Evolutionary conservation across 1,140 invertebrate genomes (phyloP).

Genomic region (Aplysia californica): DNA sequence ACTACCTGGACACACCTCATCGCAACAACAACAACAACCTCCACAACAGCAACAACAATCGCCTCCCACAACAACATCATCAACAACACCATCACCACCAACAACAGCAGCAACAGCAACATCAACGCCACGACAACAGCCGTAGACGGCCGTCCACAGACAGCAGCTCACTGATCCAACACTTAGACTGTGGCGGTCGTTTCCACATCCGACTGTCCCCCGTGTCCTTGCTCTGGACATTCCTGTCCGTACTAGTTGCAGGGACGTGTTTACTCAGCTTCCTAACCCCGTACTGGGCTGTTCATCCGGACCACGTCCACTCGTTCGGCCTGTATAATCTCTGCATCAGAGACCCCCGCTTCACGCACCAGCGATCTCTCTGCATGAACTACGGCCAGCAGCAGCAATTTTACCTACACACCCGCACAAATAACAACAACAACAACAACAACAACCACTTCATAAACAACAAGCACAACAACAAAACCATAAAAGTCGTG

Average conservation of each 20-base stretch:
- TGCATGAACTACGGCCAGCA: conserved; percentile 53
- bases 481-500: too few relatives aligned
- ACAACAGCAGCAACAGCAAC: neutral
- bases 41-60: neutral
- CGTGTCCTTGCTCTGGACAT: conserved; percentile 57
- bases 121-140: neutral
- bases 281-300: conserved; percentile 61
- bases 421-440: too few relatives aligned
- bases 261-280: conserved; percentile 52
- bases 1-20: neutral
- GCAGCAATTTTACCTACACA: too few relatives aligned
- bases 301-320: conserved; percentile 43
- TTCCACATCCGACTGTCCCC: conserved; percentile 33
- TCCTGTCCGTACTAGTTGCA: conserved; percentile 61
- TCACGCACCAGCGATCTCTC: conserved; percentile 19
- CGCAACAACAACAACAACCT: too few relatives aligned
- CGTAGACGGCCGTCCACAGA: neutral
- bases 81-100: neutral
- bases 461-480: too few relatives aligned
- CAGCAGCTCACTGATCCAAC: neutral
- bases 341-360: conserved; percentile 34
- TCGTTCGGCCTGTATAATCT: conserved; percentile 57
- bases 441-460: too few relatives aligned
- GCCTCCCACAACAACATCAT: neutral
- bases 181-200: neutral